phyloP scores from a whole-genome alignment of 2,797 vertebrate genomes.

The Fringilla coelebs region DNA sequence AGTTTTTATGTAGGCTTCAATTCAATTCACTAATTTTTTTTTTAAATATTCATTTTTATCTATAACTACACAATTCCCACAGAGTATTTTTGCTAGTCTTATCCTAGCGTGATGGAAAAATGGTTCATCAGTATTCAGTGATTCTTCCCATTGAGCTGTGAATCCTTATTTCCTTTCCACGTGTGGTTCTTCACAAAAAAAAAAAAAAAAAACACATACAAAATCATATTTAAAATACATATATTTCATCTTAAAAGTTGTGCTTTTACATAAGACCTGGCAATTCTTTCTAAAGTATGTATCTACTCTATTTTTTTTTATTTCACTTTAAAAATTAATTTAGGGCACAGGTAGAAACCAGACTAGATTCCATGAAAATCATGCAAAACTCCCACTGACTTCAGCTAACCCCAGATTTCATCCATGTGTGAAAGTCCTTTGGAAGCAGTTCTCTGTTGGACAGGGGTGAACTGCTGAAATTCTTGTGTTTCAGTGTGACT shows the following conservation, averaged over 20 bases:
- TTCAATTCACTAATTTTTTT: background rate
- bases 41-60: background rate
- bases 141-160: background rate
- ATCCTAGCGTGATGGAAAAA: background rate
- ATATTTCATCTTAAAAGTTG: background rate
- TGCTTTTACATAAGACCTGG: background rate
- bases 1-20: background rate
- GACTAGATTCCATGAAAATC: background rate
- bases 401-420: background rate
- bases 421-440: background rate
- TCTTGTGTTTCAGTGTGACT: rapidly evolving
- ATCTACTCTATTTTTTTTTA: background rate
- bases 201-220: background rate
- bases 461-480: background rate
- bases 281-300: background rate
- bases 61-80: background rate
- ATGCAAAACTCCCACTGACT: background rate
- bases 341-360: background rate
- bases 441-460: background rate
- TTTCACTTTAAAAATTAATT: background rate
- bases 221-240: background rate
- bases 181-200: background rate
- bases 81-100: background rate
- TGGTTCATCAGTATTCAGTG: background rate
- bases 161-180: background rate